Evolutionary conservation across 2,113 vertebrate genomes (phyloP), one percentile per base, ranked within the genome.

Genomic region (Lamprotornis superbus): DNA sequence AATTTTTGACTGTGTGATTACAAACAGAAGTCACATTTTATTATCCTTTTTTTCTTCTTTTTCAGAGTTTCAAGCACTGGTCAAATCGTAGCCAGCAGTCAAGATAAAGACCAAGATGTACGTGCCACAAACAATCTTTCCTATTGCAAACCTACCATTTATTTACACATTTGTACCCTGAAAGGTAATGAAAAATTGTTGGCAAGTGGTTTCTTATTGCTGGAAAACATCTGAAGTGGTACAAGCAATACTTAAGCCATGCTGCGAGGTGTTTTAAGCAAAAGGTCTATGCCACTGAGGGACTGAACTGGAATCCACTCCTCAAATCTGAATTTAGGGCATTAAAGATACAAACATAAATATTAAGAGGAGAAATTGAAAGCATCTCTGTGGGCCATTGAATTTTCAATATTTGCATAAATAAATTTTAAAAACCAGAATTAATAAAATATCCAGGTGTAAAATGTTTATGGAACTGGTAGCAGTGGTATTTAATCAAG

Each of bases 61-160:
- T 97, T 76, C 97, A 98, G 98, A 98, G 95, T 99, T 99, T 69
- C 92, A 97, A 68, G 90, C 83, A 84, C 42, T 98, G 96, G 90
- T 98, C 94, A 98, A 98, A 95, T 69, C 39, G 37, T 98, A 98
- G 98, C 27, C 47, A 97, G 64, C 80, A 87, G 39, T 46, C 35
- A 64, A 87, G 37, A 53, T 31, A 80, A 97, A 93, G 82, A 92
- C 57, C 50, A 79, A 92, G 68, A 84, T 21, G 74, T 5, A 60
- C 53, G 71, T 73, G 71, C 63, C 69, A 71, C 65, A 75, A 94
- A 75, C 53, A 83, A 75, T 18, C 27, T 84, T 83, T 83, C 47
- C 52, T 86, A 21, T 22, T 76, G 70, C 73, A 90, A 94, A 52
- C 33, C 53, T 85, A 28, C 42, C 74, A 81, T 74, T 88, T 92